These are phyloP conservation scores for Tenualosa ilisha DNA, from an alignment of 2,797 vertebrate species.

Conservation along the genomic window DNA sequence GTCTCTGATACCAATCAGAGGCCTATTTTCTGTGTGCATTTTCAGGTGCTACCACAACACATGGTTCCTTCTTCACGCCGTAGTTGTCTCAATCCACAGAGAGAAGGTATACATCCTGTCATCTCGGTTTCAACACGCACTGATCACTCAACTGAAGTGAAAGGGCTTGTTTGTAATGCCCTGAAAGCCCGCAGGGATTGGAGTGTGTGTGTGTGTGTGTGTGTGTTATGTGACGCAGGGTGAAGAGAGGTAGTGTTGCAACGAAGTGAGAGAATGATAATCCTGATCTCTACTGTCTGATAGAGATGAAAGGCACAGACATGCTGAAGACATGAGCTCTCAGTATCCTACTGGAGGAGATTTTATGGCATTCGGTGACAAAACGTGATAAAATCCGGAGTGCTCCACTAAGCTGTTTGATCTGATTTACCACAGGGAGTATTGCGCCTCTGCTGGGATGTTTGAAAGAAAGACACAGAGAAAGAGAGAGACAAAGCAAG, in stretches of 20 bases:
- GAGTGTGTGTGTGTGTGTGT: not conserved
- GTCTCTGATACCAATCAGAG: slow-evolving; percentile 7
- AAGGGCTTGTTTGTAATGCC: not conserved
- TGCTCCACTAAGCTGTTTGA: not conserved
- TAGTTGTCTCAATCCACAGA: not conserved
- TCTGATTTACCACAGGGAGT: not conserved
- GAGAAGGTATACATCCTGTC: not conserved
- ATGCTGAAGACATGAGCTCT: not conserved
- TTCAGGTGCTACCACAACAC: not conserved
- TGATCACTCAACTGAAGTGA: not conserved
- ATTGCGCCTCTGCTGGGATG: not conserved
- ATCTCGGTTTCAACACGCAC: not conserved
- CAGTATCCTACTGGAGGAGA: not conserved
- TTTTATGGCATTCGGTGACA: not conserved
- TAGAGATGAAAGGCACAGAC: not conserved
- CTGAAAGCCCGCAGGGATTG: not conserved
- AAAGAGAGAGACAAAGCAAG: not conserved
- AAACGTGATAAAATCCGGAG: not conserved
- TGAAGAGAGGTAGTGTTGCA: not conserved
- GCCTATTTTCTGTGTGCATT: not conserved
- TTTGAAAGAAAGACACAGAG: not conserved
- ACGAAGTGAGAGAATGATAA: not conserved
- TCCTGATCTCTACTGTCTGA: not conserved
- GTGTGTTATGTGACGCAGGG: too few relatives aligned
- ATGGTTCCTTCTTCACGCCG: too few relatives aligned